Percentiles rank a stretch among this genome's conserved stretches.
Conservation (phyloP, 2,888 invertebrate species). For the Taenaris catops region DNA sequence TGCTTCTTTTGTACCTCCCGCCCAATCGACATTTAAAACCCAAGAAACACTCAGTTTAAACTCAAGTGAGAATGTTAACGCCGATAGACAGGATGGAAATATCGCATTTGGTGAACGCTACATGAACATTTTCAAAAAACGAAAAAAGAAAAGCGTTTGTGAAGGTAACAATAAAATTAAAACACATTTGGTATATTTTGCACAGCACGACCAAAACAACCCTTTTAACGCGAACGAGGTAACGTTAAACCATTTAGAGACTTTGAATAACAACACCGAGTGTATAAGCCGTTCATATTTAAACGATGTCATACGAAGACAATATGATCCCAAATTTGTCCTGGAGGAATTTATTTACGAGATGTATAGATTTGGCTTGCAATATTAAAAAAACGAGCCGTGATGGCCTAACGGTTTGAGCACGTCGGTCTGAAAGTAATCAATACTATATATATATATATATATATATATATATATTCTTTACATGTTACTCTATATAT, state of each 20-base stretch:
- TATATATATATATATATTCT: no score
- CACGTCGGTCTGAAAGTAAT: no score
- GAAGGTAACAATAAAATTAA: conserved; percentile 29
- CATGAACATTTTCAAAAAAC: conserved; percentile 28
- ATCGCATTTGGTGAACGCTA: conserved; percentile 9
- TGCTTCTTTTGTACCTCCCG: conserved; percentile 22
- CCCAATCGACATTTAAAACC: conserved; percentile 8
- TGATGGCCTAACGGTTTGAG: no score
- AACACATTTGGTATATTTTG: conserved; percentile 42
- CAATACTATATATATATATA: no score
- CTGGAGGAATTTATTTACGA: conserved; percentile 32
- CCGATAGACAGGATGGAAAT: background rate
- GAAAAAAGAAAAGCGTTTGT: conserved; percentile 28
- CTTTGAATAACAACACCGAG: conserved; percentile 1
- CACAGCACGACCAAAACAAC: conserved; percentile 31
- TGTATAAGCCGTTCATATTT: conserved; percentile 31
- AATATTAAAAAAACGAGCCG: no score
- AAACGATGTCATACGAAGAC: conserved; percentile 40
- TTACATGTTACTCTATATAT: no score
- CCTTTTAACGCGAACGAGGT: conserved; percentile 29
- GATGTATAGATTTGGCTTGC: no score
- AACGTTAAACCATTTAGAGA: background rate
- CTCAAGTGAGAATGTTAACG: conserved; percentile 4
- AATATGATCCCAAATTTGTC: conserved; percentile 39
- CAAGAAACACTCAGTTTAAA: conserved; percentile 7